These are phyloP conservation scores for Anorthoa munda DNA, from an alignment of 2,888 invertebrate species.

Conservation along the genomic window DNA sequence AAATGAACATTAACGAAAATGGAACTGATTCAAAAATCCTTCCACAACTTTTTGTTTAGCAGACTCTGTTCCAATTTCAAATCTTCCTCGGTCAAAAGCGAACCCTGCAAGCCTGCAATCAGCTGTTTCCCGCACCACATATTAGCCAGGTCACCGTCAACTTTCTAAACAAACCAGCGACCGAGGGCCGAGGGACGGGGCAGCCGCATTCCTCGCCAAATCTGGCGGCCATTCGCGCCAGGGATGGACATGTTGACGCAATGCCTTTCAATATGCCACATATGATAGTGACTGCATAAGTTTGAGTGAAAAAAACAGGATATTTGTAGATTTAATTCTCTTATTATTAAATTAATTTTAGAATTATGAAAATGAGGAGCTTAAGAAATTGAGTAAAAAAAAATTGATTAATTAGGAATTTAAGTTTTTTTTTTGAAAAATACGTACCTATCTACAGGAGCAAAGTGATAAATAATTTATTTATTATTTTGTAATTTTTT, in stretches of 20 bases:
- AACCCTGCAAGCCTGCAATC: slow-evolving; percentile 13
- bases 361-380: too few species aligned
- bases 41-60: too few species aligned
- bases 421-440: too few species aligned
- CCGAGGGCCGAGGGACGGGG: slow-evolving; percentile 47
- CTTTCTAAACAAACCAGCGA: slow-evolving; percentile 69
- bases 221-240: slow-evolving; percentile 70
- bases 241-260: slow-evolving; percentile 81
- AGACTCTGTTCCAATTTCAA: too few species aligned
- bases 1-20: slow-evolving; percentile 18
- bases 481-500: too few species aligned
- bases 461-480: too few species aligned
- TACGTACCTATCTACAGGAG: too few species aligned
- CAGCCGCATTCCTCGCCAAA: slow-evolving; percentile 81
- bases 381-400: too few species aligned
- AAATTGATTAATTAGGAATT: too few species aligned
- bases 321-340: not conserved
- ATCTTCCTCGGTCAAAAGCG: not conserved
- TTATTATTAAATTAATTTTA: not conserved
- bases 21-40: too few species aligned
- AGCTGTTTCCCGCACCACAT: slow-evolving; percentile 47
- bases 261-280: slow-evolving; percentile 78
- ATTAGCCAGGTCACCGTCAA: slow-evolving; percentile 43
- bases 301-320: slow-evolving; percentile 27
- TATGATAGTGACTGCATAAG: slow-evolving; percentile 59